These are phyloP conservation scores for Mormyrus lacerda DNA, from an alignment of 2,113 vertebrate genomes.

Conservation along the genomic window DNA sequence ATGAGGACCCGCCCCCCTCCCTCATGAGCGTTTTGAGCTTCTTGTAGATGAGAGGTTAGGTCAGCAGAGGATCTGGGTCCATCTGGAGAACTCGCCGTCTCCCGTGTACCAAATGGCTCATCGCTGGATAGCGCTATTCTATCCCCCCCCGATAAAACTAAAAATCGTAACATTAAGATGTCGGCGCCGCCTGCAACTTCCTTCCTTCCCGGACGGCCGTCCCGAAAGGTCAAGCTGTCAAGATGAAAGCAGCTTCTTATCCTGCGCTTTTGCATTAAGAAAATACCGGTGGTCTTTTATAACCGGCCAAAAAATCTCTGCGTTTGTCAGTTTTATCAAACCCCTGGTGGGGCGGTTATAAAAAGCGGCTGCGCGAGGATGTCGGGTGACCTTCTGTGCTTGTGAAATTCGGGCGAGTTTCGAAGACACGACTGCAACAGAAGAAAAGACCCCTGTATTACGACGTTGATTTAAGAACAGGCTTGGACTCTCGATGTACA, in stretches of 20 bases:
- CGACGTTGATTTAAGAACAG: background rate
- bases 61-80: background rate
- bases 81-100: slow-evolving; percentile 4
- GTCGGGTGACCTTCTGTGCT: slow-evolving; percentile 20
- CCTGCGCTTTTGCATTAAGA: slow-evolving; percentile 34
- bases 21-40: background rate
- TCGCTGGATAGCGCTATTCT: slow-evolving; percentile 27
- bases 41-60: background rate
- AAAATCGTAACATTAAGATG: slow-evolving; percentile 32
- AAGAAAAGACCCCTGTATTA: background rate
- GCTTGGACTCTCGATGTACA: background rate
- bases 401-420: slow-evolving; percentile 24
- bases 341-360: slow-evolving; percentile 21
- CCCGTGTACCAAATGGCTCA: slow-evolving; percentile 7
- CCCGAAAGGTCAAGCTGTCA: slow-evolving; percentile 44
- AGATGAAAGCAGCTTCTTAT: slow-evolving; percentile 36
- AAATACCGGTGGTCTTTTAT: slow-evolving; percentile 32
- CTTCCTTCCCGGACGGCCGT: slow-evolving; percentile 31
- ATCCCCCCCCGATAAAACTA: slow-evolving; percentile 30
- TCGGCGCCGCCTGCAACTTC: slow-evolving; percentile 30
- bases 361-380: slow-evolving; percentile 7
- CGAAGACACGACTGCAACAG: background rate
- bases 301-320: slow-evolving; percentile 28
- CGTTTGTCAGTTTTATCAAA: slow-evolving; percentile 18
- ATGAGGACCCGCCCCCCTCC: background rate